Conservation (phyloP, 2,113 vertebrate species). For the Nicator chloris region DNA sequence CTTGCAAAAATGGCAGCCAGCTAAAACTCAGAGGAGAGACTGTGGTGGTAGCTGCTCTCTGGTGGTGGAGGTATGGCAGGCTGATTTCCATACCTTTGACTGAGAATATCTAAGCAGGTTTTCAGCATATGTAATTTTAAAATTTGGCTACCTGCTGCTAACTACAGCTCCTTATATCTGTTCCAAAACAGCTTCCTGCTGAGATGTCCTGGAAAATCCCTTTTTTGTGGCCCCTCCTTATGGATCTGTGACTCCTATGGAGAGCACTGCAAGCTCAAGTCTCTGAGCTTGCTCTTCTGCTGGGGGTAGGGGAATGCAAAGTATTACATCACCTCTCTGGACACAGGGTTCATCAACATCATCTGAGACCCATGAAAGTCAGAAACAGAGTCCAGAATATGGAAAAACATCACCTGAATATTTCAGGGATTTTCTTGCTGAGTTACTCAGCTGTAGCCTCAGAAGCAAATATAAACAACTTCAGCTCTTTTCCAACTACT, state of each 20-base stretch:
- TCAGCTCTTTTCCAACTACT: not conserved
- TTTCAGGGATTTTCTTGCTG: not conserved
- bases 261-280: too few species aligned
- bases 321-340: not conserved
- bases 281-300: not conserved
- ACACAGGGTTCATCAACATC: not conserved
- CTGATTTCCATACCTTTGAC: not conserved
- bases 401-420: not conserved
- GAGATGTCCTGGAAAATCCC: not conserved
- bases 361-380: not conserved
- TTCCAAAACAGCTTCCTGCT: not conserved
- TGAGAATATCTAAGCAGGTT: not conserved
- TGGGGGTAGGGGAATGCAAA: not conserved
- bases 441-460: not conserved
- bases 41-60: not conserved
- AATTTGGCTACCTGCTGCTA: not conserved
- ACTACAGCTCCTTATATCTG: not conserved
- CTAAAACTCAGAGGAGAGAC: not conserved
- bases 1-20: not conserved
- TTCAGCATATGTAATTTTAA: not conserved
- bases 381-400: not conserved
- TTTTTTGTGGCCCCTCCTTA: too few species aligned
- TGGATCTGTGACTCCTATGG: too few species aligned
- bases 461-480: not conserved
- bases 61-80: not conserved